Base-by-base conservation (phyloP, 2,888 invertebrate species). In the Laothoe populi region DNA sequence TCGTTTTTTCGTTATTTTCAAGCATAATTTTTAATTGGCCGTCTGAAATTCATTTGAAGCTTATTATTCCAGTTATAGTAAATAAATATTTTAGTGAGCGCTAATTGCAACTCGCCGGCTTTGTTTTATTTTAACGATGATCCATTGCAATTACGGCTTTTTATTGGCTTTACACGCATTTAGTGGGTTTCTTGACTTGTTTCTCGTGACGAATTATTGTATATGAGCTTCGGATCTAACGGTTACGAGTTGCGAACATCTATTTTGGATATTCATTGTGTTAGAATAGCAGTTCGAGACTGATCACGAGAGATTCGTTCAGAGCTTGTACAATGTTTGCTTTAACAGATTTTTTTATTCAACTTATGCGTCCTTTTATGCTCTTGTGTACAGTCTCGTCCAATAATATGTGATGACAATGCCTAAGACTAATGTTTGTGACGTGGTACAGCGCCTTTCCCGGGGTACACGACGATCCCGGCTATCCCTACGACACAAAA, bases 391-490 rank as follows among this genome's bases (percentile, higher is more conserved):
- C 46, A 46, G 46, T 46, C 23, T 46, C 8, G 23, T 24, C 0
- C 13, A 13, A 13, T 7, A 44, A 7, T 4, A 42, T 16, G 10
- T 31, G n/a, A 7, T 4, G 10, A 8, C 19, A 10, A 19, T 35
- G 49, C 26, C 10, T n/a, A 53, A 19, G 1, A 19, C 5, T 44
- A 44, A 31, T 35, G 2, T 2, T 35, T 8, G 35, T 35, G 35
- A 19, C n/a, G 40, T 61, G 69, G 72, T 19, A 61, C 83, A 93
- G 94, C 94, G 1, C 93, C 94, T 70, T 96, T 94, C 88, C 95
- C 96, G 3, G 96, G 97, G 2, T 97, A 97, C 81, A 94, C 96
- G 61, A 96, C 96, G 19, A 96, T 96, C 65, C 96, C 96, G 23
- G 95, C 96, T 42, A 97, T 96, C 70, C 94, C 96, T 59, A 95